Evolutionary conservation across 2,888 invertebrate genomes (phyloP), one percentile per base, ranked within the genome.

Genomic region (Tipula confusa): DNA sequence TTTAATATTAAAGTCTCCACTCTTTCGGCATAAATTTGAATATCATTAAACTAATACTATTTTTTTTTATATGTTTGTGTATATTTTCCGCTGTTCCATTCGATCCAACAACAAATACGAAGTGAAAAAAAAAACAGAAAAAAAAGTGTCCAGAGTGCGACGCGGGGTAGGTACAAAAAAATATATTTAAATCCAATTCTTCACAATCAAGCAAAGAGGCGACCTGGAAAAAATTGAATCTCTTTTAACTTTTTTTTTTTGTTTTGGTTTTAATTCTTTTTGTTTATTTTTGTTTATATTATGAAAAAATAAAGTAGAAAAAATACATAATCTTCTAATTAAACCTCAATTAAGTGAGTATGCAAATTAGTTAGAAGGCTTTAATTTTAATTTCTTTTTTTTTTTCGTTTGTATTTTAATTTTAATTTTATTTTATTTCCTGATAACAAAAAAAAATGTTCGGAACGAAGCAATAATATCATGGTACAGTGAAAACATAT

Each of bases 281-380:
- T 80, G 29, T 80, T 80, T 80, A 80, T 80, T 80, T 80, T 80
- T 80, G 80, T 64, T 64, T 64, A 64, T 64, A 64, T 64, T 64
- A 64, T 24, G 24, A 64, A 64, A 64, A 64, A 64, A 64, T 64
- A 64, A 80, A 80, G 80, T 29, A 80, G 33, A 33, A 82, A 81
- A 31, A 82, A 82, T 33, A 82, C 82, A 82, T 82, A 82, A 82
- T 82, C 82, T 82, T 82, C 82, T 82, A 82, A 82, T 82, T 82
- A 82, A 82, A 82, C 82, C 82, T 36, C 82, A 82, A 82, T 82
- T 82, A 82, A 82, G 82, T 82, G 82, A 82, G 82, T 82, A 82
- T 82, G 82, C 82, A 82, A 82, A 82, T 82, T 82, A 82, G 82
- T 36, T 82, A 24, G 64, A 82, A 33, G 82, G 82, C 33, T 82